These are phyloP conservation scores for Agelastica alni DNA, from an alignment of 2,888 invertebrate species.

Conservation along the genomic window DNA sequence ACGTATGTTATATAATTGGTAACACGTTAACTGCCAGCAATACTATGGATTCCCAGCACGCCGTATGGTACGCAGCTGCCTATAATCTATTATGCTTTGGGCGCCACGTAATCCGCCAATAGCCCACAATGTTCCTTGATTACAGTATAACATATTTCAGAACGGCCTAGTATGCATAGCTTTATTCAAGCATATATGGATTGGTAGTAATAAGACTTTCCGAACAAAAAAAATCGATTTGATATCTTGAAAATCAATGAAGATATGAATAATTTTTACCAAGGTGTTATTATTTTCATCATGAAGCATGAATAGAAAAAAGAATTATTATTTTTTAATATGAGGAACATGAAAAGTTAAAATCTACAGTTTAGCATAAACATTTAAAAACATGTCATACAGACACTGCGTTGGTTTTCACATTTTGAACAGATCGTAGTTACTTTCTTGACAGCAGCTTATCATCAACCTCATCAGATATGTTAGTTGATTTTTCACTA, in stretches of 20 bases:
- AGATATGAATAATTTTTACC: background rate
- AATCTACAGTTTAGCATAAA: no score
- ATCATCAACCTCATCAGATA: background rate
- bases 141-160: background rate
- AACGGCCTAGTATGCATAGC: background rate
- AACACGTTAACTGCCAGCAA: background rate
- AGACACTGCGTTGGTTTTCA: no score
- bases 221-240: background rate
- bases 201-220: background rate
- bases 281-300: background rate
- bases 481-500: background rate
- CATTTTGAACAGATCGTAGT: no score
- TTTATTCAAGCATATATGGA: background rate
- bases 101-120: background rate
- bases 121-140: background rate
- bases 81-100: background rate
- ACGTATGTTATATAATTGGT: no score
- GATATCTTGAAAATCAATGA: no score
- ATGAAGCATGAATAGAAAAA: background rate
- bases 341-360: background rate
- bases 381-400: background rate
- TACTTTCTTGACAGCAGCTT: background rate
- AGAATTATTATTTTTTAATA: background rate
- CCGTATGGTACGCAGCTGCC: background rate
- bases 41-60: background rate